A percentile compares a stretch with the other conserved stretches of the same genome.
Evolutionary conservation across 2,113 vertebrate genomes (phyloP).

Genomic region (Cariama cristata): DNA sequence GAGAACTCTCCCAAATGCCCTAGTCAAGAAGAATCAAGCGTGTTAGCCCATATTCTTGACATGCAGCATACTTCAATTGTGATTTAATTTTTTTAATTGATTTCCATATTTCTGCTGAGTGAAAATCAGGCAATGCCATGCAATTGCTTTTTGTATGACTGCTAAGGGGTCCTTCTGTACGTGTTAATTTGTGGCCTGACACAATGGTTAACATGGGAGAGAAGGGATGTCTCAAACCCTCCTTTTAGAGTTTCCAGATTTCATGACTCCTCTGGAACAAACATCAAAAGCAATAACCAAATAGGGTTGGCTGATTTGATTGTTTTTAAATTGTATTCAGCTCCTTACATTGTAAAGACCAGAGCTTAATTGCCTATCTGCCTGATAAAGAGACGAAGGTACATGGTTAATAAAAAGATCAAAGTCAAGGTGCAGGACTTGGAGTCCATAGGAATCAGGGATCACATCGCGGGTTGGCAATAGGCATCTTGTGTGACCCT

Average conservation of each 20-base stretch:
- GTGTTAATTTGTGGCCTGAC: neutral
- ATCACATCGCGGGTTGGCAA: neutral
- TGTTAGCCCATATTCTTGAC: neutral
- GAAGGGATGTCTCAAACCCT: neutral
- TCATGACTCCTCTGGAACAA: neutral
- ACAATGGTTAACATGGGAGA: neutral
- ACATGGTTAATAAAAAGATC: neutral
- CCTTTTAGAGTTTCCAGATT: neutral
- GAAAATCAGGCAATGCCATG: neutral
- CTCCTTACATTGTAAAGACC: neutral
- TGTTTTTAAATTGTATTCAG: neutral
- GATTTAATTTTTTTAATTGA: neutral
- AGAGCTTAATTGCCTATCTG: neutral
- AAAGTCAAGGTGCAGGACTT: neutral
- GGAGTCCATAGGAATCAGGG: neutral
- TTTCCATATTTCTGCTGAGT: neutral
- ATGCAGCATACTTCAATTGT: neutral
- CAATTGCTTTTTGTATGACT: neutral
- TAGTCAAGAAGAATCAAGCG: neutral
- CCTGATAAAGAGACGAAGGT: neutral
- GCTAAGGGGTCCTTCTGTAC: neutral
- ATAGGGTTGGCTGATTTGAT: neutral
- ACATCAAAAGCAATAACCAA: neutral
- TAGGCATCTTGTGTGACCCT: neutral
- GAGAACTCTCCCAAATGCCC: neutral